These are phyloP conservation scores for Callitettix versicolor DNA, from an alignment of 1,140 invertebrate genomes.

Conservation along the genomic window DNA sequence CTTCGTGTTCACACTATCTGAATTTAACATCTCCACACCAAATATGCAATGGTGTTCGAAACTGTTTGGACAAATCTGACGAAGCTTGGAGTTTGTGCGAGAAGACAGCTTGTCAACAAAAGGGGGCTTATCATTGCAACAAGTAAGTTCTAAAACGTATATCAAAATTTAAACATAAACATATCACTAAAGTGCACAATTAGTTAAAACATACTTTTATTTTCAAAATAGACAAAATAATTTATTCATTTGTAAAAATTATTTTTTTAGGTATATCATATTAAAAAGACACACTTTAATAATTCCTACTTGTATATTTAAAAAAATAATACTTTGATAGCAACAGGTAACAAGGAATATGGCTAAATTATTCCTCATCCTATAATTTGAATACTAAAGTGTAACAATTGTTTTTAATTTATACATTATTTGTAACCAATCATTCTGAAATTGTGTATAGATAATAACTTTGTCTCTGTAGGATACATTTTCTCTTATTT, in stretches of 20 bases:
- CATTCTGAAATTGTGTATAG: too few species aligned
- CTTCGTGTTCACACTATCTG: slow-evolving; percentile 52
- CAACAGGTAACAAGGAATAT: slow-evolving; percentile 2
- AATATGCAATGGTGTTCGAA: slow-evolving; percentile 64
- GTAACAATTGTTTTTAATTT: too few species aligned
- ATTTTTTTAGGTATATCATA: background rate
- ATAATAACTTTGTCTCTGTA: too few species aligned
- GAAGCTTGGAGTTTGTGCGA: slow-evolving; percentile 53
- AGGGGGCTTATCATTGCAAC: background rate
- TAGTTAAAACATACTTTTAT: background rate
- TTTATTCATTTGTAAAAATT: background rate
- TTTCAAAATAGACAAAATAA: background rate
- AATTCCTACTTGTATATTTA: background rate
- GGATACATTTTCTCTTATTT: too few species aligned
- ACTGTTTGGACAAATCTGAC: slow-evolving; percentile 71
- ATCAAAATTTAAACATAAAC: slow-evolving; percentile 1
- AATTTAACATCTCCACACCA: slow-evolving; percentile 47
- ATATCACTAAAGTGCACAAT: background rate
- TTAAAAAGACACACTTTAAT: background rate
- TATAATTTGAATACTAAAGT: too few species aligned
- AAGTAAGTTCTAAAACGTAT: slow-evolving; percentile 3
- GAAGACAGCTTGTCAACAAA: slow-evolving; percentile 36
- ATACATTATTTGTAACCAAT: too few species aligned
- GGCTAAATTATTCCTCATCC: background rate
- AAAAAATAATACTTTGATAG: background rate